Percentiles rank a stretch among this genome's conserved stretches.
phyloP scores from a whole-genome alignment of 2,113 vertebrate species.

The Neolamprologus brichardi region DNA sequence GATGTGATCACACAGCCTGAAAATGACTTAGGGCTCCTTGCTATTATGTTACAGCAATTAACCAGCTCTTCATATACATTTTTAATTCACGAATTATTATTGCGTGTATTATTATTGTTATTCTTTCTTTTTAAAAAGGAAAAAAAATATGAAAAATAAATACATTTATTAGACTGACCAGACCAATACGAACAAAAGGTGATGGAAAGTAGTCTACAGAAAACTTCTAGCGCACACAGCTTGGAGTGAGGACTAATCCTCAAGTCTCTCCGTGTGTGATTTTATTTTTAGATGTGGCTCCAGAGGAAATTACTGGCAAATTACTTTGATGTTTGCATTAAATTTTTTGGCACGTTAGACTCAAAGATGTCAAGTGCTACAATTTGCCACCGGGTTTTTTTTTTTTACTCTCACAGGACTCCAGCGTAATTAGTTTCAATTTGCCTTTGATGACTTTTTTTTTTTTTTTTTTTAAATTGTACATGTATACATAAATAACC shows the following conservation, averaged over 20 bases:
- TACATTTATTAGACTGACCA: neutral
- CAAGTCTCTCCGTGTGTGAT: neutral
- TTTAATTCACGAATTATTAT: neutral
- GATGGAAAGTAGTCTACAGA: neutral
- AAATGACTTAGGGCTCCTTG: neutral
- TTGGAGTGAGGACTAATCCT: neutral
- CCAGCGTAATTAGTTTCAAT: slow-evolving; percentile 7
- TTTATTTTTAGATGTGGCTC: neutral
- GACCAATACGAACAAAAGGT: neutral
- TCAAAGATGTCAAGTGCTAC: neutral
- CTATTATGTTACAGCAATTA: neutral
- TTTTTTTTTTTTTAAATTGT: neutral
- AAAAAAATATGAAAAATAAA: neutral
- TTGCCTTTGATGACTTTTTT: neutral
- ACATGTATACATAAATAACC: neutral
- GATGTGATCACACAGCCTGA: neutral
- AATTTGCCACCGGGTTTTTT: neutral
- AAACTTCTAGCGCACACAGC: neutral
- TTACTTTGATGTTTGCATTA: neutral
- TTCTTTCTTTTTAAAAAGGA: neutral
- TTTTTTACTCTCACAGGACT: neutral
- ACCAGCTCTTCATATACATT: neutral
- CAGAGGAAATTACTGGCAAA: neutral
- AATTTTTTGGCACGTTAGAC: neutral
- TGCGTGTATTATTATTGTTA: neutral